Percentiles rank a stretch among this genome's conserved stretches.
phyloP scores from a whole-genome alignment of 2,888 invertebrate genomes.

The Tuberolachnus salignus region DNA sequence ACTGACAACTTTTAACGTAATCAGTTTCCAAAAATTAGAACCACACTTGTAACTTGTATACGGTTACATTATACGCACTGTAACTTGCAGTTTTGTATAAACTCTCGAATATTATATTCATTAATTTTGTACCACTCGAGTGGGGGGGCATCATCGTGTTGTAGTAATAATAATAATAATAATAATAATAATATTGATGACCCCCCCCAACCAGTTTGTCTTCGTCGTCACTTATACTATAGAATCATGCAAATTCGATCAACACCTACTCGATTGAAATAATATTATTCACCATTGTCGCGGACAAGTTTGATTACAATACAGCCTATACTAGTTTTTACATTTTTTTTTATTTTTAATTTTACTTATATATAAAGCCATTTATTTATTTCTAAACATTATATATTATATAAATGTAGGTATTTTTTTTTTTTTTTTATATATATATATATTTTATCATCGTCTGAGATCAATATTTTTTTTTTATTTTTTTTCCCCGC shows the following conservation, averaged over 20 bases:
- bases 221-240: background rate
- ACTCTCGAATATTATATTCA: too few species aligned
- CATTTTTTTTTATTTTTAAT: background rate
- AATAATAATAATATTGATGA: background rate
- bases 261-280: constrained; percentile 30
- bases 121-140: too few species aligned
- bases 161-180: background rate
- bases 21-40: too few species aligned
- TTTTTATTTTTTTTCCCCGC: constrained; percentile 6
- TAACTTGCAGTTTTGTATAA: too few species aligned
- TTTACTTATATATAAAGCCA: background rate
- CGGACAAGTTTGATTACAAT: background rate
- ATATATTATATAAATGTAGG: background rate
- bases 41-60: too few species aligned
- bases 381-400: background rate
- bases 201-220: background rate
- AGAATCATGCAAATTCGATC: constrained; percentile 21
- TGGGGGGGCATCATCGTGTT: too few species aligned
- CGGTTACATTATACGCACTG: too few species aligned
- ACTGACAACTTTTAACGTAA: too few species aligned
- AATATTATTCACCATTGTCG: constrained; percentile 2
- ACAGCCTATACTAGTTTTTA: background rate
- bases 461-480: constrained; percentile 41
- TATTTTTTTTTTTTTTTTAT: too few species aligned
- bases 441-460: constrained; percentile 31